These are phyloP conservation scores for Bhutanitis thaidina DNA, from an alignment of 2,888 invertebrate genomes.

Conservation along the genomic window DNA sequence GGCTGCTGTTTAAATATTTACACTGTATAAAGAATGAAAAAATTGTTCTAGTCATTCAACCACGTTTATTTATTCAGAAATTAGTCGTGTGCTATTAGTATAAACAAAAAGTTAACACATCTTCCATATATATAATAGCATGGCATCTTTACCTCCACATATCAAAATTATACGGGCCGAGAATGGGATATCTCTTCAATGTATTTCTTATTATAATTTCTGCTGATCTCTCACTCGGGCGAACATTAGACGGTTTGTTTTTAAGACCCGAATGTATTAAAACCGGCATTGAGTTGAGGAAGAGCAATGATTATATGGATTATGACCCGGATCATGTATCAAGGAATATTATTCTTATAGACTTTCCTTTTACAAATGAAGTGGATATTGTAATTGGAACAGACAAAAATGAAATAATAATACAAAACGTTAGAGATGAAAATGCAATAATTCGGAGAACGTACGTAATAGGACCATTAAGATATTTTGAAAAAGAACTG, in stretches of 20 bases:
- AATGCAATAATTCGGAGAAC: neutral
- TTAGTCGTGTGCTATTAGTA: neutral
- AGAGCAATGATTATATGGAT: conserved; percentile 57
- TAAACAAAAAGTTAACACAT: conserved; percentile 3
- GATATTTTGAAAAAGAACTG: neutral
- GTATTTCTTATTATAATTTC: conserved; percentile 33
- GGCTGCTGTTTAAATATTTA: too few relatives aligned
- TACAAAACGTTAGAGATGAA: neutral
- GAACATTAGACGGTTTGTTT: conserved; percentile 38
- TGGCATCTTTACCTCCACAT: neutral
- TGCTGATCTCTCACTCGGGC: neutral
- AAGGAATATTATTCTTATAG: conserved; percentile 24
- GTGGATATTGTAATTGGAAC: conserved; percentile 26
- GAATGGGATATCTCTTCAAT: conserved; percentile 43
- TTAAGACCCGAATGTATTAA: conserved; percentile 56
- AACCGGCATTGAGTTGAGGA: conserved; percentile 35
- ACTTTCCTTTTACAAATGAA: conserved; percentile 22
- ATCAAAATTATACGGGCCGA: conserved; percentile 19
- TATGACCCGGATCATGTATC: conserved; percentile 40
- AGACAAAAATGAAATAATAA: conserved; percentile 6
- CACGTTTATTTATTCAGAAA: too few relatives aligned
- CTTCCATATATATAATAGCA: neutral
- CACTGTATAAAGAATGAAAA: too few relatives aligned
- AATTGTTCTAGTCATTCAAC: too few relatives aligned
- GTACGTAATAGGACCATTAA: neutral